A percentile compares a stretch with the other conserved stretches of the same genome.
Conservation (phyloP, 2,113 vertebrate genomes). For the Anser brachyrhynchus region DNA sequence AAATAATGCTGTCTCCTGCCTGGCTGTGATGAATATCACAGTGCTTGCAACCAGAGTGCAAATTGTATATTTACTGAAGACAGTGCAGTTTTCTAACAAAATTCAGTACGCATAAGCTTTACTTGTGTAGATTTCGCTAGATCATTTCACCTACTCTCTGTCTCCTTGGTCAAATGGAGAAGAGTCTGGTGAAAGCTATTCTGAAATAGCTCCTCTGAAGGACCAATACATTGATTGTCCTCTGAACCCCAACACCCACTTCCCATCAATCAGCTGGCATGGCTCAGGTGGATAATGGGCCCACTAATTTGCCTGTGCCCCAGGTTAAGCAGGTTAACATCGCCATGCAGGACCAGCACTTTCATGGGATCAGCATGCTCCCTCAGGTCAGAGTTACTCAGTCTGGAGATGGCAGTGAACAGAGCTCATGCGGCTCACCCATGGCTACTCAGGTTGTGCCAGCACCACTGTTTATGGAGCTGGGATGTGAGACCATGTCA, state of each 20-base stretch:
- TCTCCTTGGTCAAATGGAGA: neutral
- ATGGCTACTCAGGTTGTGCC: neutral
- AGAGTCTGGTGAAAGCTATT: neutral
- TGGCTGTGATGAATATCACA: neutral
- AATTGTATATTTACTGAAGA: neutral
- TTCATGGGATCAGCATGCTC: accelerated
- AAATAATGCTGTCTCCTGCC: neutral
- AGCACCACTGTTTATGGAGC: neutral
- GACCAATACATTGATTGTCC: neutral
- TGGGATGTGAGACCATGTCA: accelerated
- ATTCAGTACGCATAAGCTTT: neutral
- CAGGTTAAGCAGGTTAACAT: neutral
- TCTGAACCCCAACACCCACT: neutral
- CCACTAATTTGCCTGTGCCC: neutral
- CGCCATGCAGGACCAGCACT: neutral
- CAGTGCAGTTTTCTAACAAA: neutral
- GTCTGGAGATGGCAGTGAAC: neutral
- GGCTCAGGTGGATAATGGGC: neutral
- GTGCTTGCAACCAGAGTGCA: neutral
- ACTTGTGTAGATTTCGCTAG: neutral
- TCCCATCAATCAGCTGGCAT: accelerated
- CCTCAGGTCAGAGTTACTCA: neutral
- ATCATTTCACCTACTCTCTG: neutral
- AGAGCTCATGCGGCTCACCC: neutral
- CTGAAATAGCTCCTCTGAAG: neutral